Evolutionary conservation across 2,888 invertebrate species (phyloP), one percentile per base, ranked within the genome.

Genomic region (Onchidella celtica): DNA sequence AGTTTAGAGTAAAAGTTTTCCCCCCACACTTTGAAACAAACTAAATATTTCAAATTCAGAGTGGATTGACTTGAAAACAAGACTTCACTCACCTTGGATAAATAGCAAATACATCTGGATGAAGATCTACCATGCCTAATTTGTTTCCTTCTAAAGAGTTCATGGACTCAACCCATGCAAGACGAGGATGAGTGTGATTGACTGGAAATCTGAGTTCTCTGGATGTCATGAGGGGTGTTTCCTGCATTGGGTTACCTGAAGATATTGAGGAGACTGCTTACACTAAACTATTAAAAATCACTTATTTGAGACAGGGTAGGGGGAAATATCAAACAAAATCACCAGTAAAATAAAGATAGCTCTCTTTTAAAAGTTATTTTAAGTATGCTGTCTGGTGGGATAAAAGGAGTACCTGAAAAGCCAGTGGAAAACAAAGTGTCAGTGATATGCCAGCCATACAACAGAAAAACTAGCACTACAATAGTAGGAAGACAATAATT

Each of bases 81-180:
- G 2, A 27, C 27, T 11, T 27, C 1, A 57, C 38, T 59, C 84
- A 94, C 94, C 98, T 95, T 0, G 98, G 98, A 88, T 95, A 95
- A 0, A 95, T 94, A 0, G 96, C 97, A 93, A 97, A 99, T 11
- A 99, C 94, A 84, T 96, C 95, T 0, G 99, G 98, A 94, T 99
- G 98, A 59, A 99, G 94, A 91, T 97, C 96, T 47, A 98, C 94
- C 0, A 99, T 93, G 0, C 97, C 97, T n/a, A 97, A 86, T 83
- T 93, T 93, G 72, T 90, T 88, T 73, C 91, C 90, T 59, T 90
- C 88, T 3, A 88, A 59, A 3, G 89, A 87, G 55, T 87, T 83
- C 70, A 94, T 86, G 1, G 91, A 91, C 83, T 93, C 93, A 11
- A 94, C 84, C 94, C 94, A 94, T 4, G 93, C 92, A 83, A 93